phyloP scores from a whole-genome alignment of 1,140 invertebrate genomes.

The Tribolium madens region DNA sequence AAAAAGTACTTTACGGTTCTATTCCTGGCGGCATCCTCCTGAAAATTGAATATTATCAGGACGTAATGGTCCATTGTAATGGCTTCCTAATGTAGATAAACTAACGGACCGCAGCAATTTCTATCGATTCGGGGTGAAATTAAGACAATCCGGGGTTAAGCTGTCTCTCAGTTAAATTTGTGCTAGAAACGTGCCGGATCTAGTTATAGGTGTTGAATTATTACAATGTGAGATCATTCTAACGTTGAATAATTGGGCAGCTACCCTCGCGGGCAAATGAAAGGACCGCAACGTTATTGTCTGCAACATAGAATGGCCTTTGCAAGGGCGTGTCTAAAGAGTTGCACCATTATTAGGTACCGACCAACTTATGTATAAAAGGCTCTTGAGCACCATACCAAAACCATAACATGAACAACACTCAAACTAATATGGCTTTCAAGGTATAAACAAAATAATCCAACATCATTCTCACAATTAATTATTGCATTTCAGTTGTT shows the following conservation, averaged over 20 bases:
- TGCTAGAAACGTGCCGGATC: conserved; percentile 5
- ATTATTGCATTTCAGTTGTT: conserved; percentile 64
- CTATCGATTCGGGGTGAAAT: conserved; percentile 27
- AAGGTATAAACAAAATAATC: conserved; percentile 20
- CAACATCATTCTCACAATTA: not conserved
- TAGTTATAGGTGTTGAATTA: conserved; percentile 7
- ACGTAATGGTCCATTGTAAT: conserved; percentile 1
- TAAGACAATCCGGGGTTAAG: conserved; percentile 22
- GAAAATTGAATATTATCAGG: not conserved
- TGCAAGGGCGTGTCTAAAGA: conserved; percentile 35
- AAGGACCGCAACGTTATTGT: conserved; percentile 39
- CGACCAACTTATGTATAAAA: conserved; percentile 29
- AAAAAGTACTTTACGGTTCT: not conserved
- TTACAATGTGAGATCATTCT: conserved; percentile 37
- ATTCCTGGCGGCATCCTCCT: not conserved
- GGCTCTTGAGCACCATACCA: conserved; percentile 7
- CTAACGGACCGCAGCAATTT: conserved; percentile 2
- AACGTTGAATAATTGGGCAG: conserved; percentile 31
- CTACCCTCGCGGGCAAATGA: conserved; percentile 31
- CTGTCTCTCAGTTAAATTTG: conserved; percentile 16
- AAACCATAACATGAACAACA: conserved; percentile 18
- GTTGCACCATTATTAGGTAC: conserved; percentile 31
- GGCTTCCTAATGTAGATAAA: conserved; percentile 20
- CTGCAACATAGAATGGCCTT: conserved; percentile 25
- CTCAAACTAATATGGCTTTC: conserved; percentile 38